Percentiles rank a stretch among this genome's conserved stretches.
Conservation (phyloP, 2,113 vertebrate genomes). For the Poicephalus meyeri region DNA sequence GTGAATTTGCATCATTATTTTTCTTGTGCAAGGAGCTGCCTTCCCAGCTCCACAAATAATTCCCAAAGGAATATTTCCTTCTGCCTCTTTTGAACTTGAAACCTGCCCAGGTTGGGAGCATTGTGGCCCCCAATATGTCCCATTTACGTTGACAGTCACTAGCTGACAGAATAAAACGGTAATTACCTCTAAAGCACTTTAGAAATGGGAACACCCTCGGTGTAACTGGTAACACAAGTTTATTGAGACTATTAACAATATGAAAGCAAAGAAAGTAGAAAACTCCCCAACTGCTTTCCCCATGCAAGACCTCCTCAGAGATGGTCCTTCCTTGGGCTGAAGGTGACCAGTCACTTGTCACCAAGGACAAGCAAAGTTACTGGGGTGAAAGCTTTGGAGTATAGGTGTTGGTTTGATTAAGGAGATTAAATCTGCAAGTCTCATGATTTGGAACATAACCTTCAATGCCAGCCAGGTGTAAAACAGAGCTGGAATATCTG, state of each 20-base stretch:
- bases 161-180: background rate
- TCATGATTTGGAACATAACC: background rate
- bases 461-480: background rate
- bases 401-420: background rate
- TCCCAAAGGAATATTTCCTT: background rate
- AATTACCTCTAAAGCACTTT: background rate
- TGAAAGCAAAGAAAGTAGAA: background rate
- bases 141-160: background rate
- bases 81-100: background rate
- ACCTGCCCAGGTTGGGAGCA: background rate
- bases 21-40: background rate
- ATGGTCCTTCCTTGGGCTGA: background rate
- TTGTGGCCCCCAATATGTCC: background rate
- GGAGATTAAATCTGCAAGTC: background rate
- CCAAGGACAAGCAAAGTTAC: background rate
- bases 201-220: background rate
- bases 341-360: background rate
- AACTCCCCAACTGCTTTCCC: fast-evolving
- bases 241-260: background rate
- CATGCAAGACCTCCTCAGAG: background rate
- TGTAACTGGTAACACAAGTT: background rate
- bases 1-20: fast-evolving
- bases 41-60: background rate
- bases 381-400: background rate
- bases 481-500: background rate